Evolutionary conservation across 2,797 vertebrate species (phyloP).

Genomic region (Notamacropus eugenii): DNA sequence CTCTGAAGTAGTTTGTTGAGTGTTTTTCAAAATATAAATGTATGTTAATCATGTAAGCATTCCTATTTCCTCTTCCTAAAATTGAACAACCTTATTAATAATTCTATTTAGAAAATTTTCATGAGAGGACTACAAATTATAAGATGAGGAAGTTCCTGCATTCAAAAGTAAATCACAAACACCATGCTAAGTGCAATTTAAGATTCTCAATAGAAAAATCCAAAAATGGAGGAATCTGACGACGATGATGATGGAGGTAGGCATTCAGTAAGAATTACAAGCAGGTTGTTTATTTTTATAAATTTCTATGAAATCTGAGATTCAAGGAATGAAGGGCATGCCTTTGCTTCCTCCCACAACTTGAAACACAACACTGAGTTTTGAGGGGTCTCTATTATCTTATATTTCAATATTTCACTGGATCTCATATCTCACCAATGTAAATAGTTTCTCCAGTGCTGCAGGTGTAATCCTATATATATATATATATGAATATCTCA

Average conservation of each 20-base stretch:
- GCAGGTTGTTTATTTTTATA: neutral
- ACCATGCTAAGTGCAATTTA: neutral
- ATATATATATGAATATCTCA: neutral
- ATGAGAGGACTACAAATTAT: neutral
- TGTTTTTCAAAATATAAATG: neutral
- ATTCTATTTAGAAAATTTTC: neutral
- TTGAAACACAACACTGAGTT: neutral
- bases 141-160: neutral
- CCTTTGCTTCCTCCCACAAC: neutral
- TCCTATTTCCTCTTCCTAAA: neutral
- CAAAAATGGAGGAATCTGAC: neutral
- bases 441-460: neutral
- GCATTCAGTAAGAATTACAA: neutral
- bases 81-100: neutral
- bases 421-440: neutral
- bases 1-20: constrained; percentile 14
- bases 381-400: neutral
- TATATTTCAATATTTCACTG: neutral
- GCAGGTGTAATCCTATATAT: neutral
- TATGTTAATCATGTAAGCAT: neutral
- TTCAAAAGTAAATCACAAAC: neutral
- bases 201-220: neutral
- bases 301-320: neutral
- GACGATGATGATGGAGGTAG: neutral
- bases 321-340: neutral